Evolutionary conservation across 1,140 invertebrate species (phyloP), one percentile per base, ranked within the genome.

Genomic region (Drosophila navojoa): DNA sequence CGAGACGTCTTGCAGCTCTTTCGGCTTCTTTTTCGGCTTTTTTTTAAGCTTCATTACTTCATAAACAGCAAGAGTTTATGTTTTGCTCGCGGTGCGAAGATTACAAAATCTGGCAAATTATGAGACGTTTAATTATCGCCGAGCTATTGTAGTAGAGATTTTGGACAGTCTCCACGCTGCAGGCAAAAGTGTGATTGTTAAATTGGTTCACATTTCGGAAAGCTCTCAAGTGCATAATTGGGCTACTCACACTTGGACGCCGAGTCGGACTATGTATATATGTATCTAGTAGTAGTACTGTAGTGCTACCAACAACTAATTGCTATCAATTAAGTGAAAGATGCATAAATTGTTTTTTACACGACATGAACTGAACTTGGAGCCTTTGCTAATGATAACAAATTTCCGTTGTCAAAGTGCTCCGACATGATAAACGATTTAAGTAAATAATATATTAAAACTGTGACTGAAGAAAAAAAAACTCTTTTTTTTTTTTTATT

Each of bases 51-150:
- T 86, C 54, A 78, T 86, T 85, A 81, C 80, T 81, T 87, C 68
- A 85, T 78, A 72, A 86, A 76, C 74, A 75, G 69, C 38, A 69
- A 79, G 35, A 52, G 64, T 55, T 57, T 63, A 32, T 77, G 40
- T 71, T 32, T 67, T 77, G 66, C 38, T 57, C 40, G 63, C 29
- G 52, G 60, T 68, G 79, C 59, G 38, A 77, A 79, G 52, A 73
- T 86, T 86, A 77, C 80, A 70, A 87, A 86, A 87, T 58, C 49
- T 50, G 47, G 40, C 58, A 58, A 80, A 68, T 80, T 85, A 77
- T 84, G 70, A 63, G 63, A 73, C 68, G 68, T 71, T 79, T 87
- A 79, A 87, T 82, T 61, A 47, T 40, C 40, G 15, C 27, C 60
- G 53, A 50, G 35, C 68, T 38, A 73, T 27, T 66, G 62, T 54